Evolutionary conservation across 2,888 invertebrate species (phyloP).

Genomic region (Embidobia sp.): DNA sequence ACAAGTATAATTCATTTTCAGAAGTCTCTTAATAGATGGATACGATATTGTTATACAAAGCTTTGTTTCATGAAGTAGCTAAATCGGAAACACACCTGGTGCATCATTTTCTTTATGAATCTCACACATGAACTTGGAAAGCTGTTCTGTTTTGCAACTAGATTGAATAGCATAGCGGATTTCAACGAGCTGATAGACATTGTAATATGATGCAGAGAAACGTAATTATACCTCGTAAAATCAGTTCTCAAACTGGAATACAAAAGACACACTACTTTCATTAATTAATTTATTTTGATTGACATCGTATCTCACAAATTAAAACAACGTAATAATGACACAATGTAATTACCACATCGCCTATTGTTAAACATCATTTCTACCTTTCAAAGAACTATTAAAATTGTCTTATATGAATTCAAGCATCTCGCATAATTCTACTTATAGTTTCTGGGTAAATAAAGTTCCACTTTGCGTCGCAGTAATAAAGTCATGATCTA

Average conservation of each 20-base stretch:
- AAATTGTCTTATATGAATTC: conserved; percentile 13
- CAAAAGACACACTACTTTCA: no score
- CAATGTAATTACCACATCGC: no score
- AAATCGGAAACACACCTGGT: conserved; percentile 50
- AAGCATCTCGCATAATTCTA: conserved; percentile 9
- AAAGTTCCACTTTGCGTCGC: conserved; percentile 31
- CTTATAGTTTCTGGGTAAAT: conserved; percentile 27
- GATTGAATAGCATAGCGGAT: conserved; percentile 21
- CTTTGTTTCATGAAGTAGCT: conserved; percentile 42
- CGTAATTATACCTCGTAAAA: no score
- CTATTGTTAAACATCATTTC: no score
- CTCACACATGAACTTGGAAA: conserved; percentile 30
- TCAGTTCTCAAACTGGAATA: no score
- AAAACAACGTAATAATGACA: no score
- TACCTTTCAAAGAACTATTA: neutral
- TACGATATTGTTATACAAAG: conserved; percentile 23
- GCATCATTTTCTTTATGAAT: conserved; percentile 50
- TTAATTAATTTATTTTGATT: no score
- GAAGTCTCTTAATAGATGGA: no score
- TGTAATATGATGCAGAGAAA: no score
- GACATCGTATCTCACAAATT: neutral
- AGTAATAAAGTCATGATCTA: conserved; percentile 40
- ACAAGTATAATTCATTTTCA: no score
- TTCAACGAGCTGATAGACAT: conserved; percentile 17
- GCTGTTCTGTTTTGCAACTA: conserved; percentile 28